Conservation (phyloP, 2,797 vertebrate species). For the Ciconia nigra region DNA sequence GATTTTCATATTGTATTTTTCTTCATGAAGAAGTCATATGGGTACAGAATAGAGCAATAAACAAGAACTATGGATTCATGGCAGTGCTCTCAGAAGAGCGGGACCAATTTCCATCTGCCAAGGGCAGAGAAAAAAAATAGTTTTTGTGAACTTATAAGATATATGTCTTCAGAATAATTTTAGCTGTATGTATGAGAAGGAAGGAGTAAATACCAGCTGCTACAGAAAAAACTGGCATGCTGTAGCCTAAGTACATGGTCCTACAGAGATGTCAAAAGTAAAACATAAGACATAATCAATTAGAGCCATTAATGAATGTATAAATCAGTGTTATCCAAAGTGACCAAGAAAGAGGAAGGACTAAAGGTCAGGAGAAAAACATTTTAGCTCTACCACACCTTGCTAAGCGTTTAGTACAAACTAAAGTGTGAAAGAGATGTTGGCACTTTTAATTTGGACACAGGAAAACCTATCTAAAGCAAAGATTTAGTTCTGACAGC, state of each 20-base stretch:
- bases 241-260: neutral
- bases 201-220: neutral
- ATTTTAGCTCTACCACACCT: neutral
- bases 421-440: neutral
- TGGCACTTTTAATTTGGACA: neutral
- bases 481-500: neutral
- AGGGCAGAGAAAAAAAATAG: neutral
- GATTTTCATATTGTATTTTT: neutral
- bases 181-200: neutral
- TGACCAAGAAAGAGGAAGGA: neutral
- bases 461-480: neutral
- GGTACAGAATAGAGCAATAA: neutral
- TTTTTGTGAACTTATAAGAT: neutral
- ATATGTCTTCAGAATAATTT: neutral
- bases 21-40: neutral
- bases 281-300: neutral
- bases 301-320: neutral
- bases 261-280: neutral
- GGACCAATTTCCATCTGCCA: neutral
- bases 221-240: neutral
- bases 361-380: neutral
- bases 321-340: neutral
- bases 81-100: neutral
- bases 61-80: neutral
- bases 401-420: neutral